Conservation (phyloP, 2,797 vertebrate species). For the Chelon labrosus region DNA sequence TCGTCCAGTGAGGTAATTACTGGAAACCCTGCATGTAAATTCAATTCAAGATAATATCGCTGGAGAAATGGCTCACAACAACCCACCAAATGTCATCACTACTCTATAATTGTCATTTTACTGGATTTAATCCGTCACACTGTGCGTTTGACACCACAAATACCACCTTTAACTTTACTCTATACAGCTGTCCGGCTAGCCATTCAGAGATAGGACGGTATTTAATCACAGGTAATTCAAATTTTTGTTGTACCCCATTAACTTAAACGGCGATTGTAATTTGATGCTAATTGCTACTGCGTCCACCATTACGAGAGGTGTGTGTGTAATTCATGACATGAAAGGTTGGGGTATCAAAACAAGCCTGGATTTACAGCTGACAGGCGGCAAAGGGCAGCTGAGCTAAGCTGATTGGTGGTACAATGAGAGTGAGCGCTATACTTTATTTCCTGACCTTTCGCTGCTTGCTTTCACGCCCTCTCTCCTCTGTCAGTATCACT, state of each 20-base stretch:
- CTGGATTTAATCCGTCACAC: slow-evolving; percentile 52
- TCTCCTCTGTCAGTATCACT: slow-evolving; percentile 78
- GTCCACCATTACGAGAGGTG: slow-evolving; percentile 39
- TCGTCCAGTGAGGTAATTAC: slow-evolving; percentile 76
- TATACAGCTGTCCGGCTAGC: background rate
- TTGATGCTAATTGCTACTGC: slow-evolving; percentile 60
- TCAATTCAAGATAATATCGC: slow-evolving; percentile 74
- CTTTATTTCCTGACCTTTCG: slow-evolving; percentile 86
- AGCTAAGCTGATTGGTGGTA: slow-evolving; percentile 81
- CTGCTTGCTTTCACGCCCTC: slow-evolving; percentile 58
- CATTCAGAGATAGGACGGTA: slow-evolving; percentile 20
- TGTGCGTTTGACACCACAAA: slow-evolving; percentile 44
- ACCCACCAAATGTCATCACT: slow-evolving; percentile 64
- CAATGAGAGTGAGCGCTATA: slow-evolving; percentile 80
- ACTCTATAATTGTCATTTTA: slow-evolving; percentile 59
- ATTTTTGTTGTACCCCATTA: slow-evolving; percentile 58
- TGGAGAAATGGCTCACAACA: slow-evolving; percentile 69
- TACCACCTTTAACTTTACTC: slow-evolving; percentile 37
- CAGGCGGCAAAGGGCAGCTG: slow-evolving; percentile 81
- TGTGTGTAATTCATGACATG: slow-evolving; percentile 52
- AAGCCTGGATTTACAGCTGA: slow-evolving; percentile 66
- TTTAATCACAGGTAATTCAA: slow-evolving; percentile 58
- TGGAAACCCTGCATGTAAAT: slow-evolving; percentile 78
- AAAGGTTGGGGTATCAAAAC: slow-evolving; percentile 71
- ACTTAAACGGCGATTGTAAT: slow-evolving; percentile 47